These are phyloP conservation scores for Sprattus sprattus DNA, from an alignment of 2,113 vertebrate genomes.

Conservation along the genomic window DNA sequence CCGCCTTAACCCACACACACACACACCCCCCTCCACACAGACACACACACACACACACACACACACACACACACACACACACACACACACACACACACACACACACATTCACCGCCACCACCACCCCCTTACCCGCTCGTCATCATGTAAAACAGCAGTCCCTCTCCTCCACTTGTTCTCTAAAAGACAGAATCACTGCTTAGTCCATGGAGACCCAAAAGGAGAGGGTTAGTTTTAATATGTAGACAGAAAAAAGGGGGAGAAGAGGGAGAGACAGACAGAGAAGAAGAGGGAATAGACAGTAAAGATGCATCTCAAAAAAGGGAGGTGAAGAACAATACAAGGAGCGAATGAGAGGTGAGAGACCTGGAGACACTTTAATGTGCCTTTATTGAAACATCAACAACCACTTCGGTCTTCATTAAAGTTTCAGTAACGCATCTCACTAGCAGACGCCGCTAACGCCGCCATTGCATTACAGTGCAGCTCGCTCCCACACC, in stretches of 20 bases:
- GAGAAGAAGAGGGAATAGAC: background rate
- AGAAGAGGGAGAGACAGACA: background rate
- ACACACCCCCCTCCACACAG: background rate
- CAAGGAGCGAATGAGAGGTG: background rate
- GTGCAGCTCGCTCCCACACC: background rate
- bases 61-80: slow-evolving; percentile 18
- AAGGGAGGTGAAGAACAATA: background rate
- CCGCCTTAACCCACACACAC: background rate
- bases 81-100: background rate
- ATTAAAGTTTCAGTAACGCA: slow-evolving; percentile 4
- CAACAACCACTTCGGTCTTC: slow-evolving; percentile 5
- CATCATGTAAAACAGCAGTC: slow-evolving; percentile 34
- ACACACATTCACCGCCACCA: background rate
- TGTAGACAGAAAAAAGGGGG: background rate
- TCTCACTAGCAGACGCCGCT: background rate
- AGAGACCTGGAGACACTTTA: background rate
- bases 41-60: slow-evolving; percentile 17
- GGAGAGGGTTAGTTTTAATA: slow-evolving; percentile 34
- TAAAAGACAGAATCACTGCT: slow-evolving; percentile 2
- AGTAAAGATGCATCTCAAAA: background rate
- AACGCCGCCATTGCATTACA: background rate
- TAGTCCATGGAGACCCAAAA: background rate
- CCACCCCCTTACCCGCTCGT: background rate
- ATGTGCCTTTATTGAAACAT: slow-evolving; percentile 8
- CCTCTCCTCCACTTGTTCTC: slow-evolving; percentile 20